Conservation (phyloP, 2,113 vertebrate species). For the Sebastes schlegelii region DNA sequence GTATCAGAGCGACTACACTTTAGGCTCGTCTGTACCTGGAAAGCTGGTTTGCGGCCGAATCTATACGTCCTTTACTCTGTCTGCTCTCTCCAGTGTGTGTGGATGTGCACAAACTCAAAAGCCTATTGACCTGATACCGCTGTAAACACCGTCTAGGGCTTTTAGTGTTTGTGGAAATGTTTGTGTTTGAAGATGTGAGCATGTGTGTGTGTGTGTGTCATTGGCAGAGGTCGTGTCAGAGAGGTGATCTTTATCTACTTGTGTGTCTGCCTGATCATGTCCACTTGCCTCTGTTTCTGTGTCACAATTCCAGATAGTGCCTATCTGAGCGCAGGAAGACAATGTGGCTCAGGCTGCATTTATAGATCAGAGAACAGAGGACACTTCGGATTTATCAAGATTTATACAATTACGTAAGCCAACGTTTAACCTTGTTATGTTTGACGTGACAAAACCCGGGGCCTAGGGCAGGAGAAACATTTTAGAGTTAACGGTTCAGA, state of each 20-base stretch:
- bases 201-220: slow-evolving; percentile 31
- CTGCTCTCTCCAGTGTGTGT: background rate
- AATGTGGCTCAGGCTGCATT: slow-evolving; percentile 25
- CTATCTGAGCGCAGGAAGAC: slow-evolving; percentile 42
- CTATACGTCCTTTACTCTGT: slow-evolving; percentile 41
- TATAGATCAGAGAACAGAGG: slow-evolving; percentile 42
- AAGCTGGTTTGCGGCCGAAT: slow-evolving; percentile 20
- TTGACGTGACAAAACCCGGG: slow-evolving; percentile 44
- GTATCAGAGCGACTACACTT: slow-evolving; percentile 15
- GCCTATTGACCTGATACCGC: slow-evolving; percentile 36
- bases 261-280: slow-evolving; percentile 45
- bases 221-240: slow-evolving; percentile 69
- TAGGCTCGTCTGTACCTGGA: background rate
- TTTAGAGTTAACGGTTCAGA: slow-evolving; percentile 35
- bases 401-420: slow-evolving; percentile 36
- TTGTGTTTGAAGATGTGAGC: slow-evolving; percentile 23
- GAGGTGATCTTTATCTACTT: slow-evolving; percentile 62
- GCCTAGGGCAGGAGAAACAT: slow-evolving; percentile 16
- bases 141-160: slow-evolving; percentile 47
- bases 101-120: slow-evolving; percentile 20
- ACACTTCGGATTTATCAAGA: slow-evolving; percentile 41
- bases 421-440: slow-evolving; percentile 55
- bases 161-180: slow-evolving; percentile 38
- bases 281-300: slow-evolving; percentile 44
- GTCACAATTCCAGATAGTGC: slow-evolving; percentile 61